A percentile compares a stretch with the other conserved stretches of the same genome.
Conservation (phyloP, 2,797 vertebrate genomes). For the Phoeniculus purpureus region DNA sequence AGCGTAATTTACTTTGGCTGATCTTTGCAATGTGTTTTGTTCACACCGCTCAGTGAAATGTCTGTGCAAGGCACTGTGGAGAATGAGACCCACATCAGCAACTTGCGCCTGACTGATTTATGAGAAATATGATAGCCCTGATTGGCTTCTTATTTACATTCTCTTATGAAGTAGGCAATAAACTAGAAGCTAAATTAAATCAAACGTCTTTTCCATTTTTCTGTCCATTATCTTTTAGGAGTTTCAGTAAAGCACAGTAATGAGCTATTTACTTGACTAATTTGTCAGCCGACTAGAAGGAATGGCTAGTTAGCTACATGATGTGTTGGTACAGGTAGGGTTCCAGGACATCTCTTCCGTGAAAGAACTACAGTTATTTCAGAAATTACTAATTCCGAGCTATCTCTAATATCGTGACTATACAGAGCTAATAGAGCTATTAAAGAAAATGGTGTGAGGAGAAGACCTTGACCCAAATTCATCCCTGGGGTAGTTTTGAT, state of each 20-base stretch:
- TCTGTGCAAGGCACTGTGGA: not conserved
- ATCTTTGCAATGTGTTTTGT: not conserved
- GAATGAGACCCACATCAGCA: not conserved
- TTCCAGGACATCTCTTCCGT: conserved; percentile 20
- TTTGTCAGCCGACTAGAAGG: conserved; percentile 16
- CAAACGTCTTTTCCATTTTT: conserved; percentile 39
- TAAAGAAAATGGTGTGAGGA: conserved; percentile 30
- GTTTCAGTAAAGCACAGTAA: conserved; percentile 13
- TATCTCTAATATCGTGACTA: not conserved
- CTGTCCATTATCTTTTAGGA: conserved; percentile 31
- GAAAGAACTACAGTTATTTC: conserved; percentile 28
- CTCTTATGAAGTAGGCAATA: conserved; percentile 7
- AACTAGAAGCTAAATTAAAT: conserved; percentile 47
- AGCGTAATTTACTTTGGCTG: not conserved
- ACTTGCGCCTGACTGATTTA: not conserved
- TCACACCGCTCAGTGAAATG: not conserved
- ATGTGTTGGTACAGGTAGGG: conserved; percentile 4
- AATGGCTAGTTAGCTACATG: conserved; percentile 38
- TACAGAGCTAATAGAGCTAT: conserved; percentile 13
- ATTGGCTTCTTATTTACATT: conserved; percentile 39
- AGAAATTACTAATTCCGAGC: not conserved
- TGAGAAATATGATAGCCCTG: conserved; percentile 12
- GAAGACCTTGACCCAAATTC: conserved; percentile 27
- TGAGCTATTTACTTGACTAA: conserved; percentile 52
- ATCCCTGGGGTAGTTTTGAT: not conserved